Percentiles rank a stretch among this genome's conserved stretches.
phyloP scores from a whole-genome alignment of 2,113 vertebrate genomes.

The Cariama cristata region DNA sequence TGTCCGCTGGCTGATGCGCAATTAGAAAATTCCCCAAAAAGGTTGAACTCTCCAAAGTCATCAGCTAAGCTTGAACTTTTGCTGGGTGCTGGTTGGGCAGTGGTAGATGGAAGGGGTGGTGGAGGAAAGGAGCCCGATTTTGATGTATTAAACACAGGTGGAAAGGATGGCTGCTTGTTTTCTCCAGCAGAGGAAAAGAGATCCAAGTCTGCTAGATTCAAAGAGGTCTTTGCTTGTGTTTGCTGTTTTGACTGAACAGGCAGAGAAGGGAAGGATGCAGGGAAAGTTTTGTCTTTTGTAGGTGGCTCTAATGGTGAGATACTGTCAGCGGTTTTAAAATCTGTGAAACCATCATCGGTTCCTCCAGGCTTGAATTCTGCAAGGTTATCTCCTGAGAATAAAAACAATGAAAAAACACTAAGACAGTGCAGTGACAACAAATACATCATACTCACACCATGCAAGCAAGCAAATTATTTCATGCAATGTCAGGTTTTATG shows the following conservation, averaged over 20 bases:
- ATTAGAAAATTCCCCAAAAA: conserved; percentile 87
- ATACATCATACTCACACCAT: background rate
- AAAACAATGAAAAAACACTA: background rate
- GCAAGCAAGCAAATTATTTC: background rate
- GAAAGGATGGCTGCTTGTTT: conserved; percentile 69
- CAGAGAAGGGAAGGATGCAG: conserved; percentile 83
- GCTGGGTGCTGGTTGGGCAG: conserved; percentile 60
- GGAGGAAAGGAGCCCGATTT: conserved; percentile 58
- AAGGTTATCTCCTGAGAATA: conserved; percentile 88
- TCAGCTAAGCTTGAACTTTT: conserved; percentile 80
- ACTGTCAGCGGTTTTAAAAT: conserved; percentile 98
- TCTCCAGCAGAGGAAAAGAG: conserved; percentile 84
- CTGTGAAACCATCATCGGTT: conserved; percentile 93
- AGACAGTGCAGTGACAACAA: background rate
- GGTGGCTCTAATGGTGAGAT: conserved; percentile 92
- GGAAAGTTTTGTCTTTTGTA: conserved; percentile 86
- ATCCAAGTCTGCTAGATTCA: conserved; percentile 92
- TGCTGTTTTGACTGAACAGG: conserved; percentile 84
- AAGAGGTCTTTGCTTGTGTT: conserved; percentile 83
- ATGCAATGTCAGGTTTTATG: background rate
- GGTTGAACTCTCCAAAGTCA: conserved; percentile 94
- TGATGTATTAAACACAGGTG: conserved; percentile 59
- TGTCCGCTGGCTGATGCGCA: conserved; percentile 72
- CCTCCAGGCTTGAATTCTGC: conserved; percentile 91
- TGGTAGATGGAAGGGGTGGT: background rate